A percentile compares a stretch with the other conserved stretches of the same genome.
These are phyloP conservation scores for Bombus polaris DNA, from an alignment of 1,140 invertebrate genomes.

Conservation along the genomic window DNA sequence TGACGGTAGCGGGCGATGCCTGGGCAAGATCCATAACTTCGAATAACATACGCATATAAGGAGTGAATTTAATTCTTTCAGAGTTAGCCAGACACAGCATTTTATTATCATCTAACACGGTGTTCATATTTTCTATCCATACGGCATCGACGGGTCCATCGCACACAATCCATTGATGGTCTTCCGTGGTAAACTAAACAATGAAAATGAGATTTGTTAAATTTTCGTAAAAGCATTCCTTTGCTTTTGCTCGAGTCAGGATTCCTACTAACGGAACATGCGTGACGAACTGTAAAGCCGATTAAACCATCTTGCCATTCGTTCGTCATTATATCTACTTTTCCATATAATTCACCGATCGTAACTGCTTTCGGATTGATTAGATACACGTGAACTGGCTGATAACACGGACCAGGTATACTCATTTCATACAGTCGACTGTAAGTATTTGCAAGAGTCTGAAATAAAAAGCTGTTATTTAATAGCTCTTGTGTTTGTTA, in stretches of 20 bases:
- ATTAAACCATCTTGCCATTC: slow-evolving; percentile 96
- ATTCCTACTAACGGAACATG: slow-evolving; percentile 84
- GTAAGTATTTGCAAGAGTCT: slow-evolving; percentile 88
- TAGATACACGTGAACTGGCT: slow-evolving; percentile 86
- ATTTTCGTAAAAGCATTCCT: not conserved
- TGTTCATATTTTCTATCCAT: slow-evolving; percentile 98
- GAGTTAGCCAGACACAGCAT: slow-evolving; percentile 94
- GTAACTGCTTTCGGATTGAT: slow-evolving; percentile 95
- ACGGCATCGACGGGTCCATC: slow-evolving; percentile 97
- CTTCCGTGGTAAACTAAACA: slow-evolving; percentile 82
- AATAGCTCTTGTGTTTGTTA: too few species aligned
- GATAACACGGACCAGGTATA: slow-evolving; percentile 84
- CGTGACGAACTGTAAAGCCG: slow-evolving; percentile 87
- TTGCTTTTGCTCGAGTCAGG: not conserved
- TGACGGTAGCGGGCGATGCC: slow-evolving; percentile 95
- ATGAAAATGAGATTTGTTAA: not conserved
- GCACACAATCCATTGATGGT: slow-evolving; percentile 92
- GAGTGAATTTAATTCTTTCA: slow-evolving; percentile 94
- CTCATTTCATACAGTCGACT: slow-evolving; percentile 84
- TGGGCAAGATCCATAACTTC: slow-evolving; percentile 94
- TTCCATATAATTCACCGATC: slow-evolving; percentile 94
- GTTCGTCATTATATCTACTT: slow-evolving; percentile 91
- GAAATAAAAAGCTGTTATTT: not conserved
- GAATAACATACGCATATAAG: slow-evolving; percentile 93
- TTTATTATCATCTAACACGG: slow-evolving; percentile 96